phyloP scores from a whole-genome alignment of 1,140 invertebrate species.

The Zophobas atratus region DNA sequence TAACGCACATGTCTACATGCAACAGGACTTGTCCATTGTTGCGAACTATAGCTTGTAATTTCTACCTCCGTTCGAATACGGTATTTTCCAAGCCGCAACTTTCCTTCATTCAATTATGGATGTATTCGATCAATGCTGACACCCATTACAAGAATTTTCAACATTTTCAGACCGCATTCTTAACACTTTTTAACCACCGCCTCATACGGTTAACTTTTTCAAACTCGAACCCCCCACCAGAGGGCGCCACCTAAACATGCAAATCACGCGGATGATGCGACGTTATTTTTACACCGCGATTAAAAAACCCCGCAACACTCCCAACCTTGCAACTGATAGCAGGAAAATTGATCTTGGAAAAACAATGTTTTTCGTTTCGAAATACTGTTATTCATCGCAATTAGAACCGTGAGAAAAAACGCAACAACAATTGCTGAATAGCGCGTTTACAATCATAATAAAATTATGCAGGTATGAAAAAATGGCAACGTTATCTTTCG shows the following conservation, averaged over 20 bases:
- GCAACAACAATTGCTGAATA: constrained; percentile 34
- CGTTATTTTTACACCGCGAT: too few relatives aligned
- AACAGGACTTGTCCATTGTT: constrained; percentile 33
- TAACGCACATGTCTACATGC: constrained; percentile 30
- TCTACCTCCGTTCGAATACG: constrained; percentile 28
- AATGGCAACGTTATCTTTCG: constrained; percentile 15
- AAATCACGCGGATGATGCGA: too few relatives aligned
- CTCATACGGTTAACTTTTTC: too few relatives aligned
- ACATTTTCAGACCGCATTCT: too few relatives aligned
- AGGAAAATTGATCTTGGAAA: constrained; percentile 27
- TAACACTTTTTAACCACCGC: too few relatives aligned
- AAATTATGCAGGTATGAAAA: constrained; percentile 35
- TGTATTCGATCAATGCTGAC: not conserved
- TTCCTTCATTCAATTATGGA: constrained; percentile 28
- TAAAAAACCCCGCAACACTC: too few relatives aligned
- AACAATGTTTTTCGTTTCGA: constrained; percentile 31
- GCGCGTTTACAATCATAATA: constrained; percentile 35
- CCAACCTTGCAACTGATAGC: not conserved
- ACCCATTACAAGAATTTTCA: too few relatives aligned
- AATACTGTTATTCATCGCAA: constrained; percentile 40
- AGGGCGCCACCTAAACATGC: too few relatives aligned
- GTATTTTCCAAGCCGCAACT: constrained; percentile 32
- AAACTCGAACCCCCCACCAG: too few relatives aligned
- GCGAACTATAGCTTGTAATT: constrained; percentile 28
- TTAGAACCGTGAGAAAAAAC: constrained; percentile 32